Evolutionary conservation across 2,888 invertebrate species (phyloP).

Genomic region (Drepana falcataria): DNA sequence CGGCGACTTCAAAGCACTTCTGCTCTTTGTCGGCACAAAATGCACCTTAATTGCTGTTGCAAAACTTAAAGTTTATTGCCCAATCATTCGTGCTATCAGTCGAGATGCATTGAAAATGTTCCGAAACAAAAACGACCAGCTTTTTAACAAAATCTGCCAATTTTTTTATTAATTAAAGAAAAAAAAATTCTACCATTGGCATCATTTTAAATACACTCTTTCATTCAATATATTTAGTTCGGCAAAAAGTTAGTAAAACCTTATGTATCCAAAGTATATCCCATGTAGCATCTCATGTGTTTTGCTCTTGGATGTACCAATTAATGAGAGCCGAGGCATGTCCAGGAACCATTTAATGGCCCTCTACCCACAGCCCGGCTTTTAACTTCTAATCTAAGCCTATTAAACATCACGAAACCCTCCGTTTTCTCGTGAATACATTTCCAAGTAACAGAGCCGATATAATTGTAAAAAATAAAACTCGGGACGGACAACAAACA

Average conservation of each 20-base stretch:
- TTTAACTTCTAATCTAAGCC: constrained; percentile 77
- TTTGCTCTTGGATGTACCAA: constrained; percentile 26
- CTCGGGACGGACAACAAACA: constrained; percentile 70
- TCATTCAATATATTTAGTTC: too few relatives aligned
- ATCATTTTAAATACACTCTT: too few relatives aligned
- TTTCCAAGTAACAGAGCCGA: constrained; percentile 75
- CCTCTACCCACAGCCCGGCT: constrained; percentile 52
- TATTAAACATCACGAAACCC: constrained; percentile 73
- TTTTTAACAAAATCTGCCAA: neutral
- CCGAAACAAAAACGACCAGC: constrained; percentile 7
- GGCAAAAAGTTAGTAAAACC: neutral
- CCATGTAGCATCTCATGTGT: constrained; percentile 16
- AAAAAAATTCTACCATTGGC: too few relatives aligned
- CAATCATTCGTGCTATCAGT: constrained; percentile 38
- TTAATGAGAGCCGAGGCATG: constrained; percentile 49
- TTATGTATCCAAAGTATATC: neutral
- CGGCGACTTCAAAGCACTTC: constrained; percentile 58
- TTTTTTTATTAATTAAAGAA: too few relatives aligned
- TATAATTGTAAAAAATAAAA: constrained; percentile 78
- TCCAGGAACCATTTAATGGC: constrained; percentile 62
- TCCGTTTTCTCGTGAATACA: constrained; percentile 72
- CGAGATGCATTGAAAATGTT: constrained; percentile 28
- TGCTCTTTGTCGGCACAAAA: constrained; percentile 57
- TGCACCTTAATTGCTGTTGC: constrained; percentile 57
- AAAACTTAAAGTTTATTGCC: constrained; percentile 59